Conservation (phyloP, 2,797 vertebrate genomes). For the Acanthurus tractus region DNA sequence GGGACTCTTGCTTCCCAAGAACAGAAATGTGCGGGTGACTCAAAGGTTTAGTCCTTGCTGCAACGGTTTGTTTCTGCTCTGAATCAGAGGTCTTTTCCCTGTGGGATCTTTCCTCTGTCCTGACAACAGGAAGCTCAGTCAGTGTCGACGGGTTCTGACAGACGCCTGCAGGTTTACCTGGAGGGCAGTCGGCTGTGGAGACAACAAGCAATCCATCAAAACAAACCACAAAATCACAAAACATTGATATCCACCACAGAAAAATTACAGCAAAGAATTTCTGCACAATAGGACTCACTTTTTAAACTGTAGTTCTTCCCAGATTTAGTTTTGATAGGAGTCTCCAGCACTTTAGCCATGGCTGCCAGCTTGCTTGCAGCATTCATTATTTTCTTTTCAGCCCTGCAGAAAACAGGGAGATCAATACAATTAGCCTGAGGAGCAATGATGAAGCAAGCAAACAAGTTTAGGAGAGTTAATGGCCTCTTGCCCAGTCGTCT, state of each 20-base stretch:
- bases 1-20: slow-evolving; percentile 39
- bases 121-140: slow-evolving; percentile 37
- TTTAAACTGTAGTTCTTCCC: slow-evolving; percentile 60
- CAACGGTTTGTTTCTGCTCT: slow-evolving; percentile 19
- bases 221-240: slow-evolving; percentile 22
- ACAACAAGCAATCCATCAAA: slow-evolving; percentile 44
- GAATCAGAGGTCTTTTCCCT: slow-evolving; percentile 35
- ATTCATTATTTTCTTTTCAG: slow-evolving; percentile 95
- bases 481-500: slow-evolving; percentile 85
- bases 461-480: slow-evolving; percentile 25
- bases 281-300: slow-evolving; percentile 65
- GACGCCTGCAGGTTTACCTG: slow-evolving; percentile 41
- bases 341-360: slow-evolving; percentile 95
- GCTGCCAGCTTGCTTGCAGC: slow-evolving; percentile 94
- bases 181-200: slow-evolving; percentile 31
- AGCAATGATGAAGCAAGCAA: slow-evolving; percentile 23
- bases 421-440: slow-evolving; percentile 38
- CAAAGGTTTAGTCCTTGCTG: slow-evolving; percentile 34
- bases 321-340: slow-evolving; percentile 82
- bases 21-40: slow-evolving; percentile 38
- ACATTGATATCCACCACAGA: neutral
- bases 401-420: slow-evolving; percentile 77
- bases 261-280: neutral
- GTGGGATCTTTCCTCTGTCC: slow-evolving; percentile 37
- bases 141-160: slow-evolving; percentile 40